These are phyloP conservation scores for Tiaroga cobitis DNA, from an alignment of 2,797 vertebrate genomes.

Conservation along the genomic window DNA sequence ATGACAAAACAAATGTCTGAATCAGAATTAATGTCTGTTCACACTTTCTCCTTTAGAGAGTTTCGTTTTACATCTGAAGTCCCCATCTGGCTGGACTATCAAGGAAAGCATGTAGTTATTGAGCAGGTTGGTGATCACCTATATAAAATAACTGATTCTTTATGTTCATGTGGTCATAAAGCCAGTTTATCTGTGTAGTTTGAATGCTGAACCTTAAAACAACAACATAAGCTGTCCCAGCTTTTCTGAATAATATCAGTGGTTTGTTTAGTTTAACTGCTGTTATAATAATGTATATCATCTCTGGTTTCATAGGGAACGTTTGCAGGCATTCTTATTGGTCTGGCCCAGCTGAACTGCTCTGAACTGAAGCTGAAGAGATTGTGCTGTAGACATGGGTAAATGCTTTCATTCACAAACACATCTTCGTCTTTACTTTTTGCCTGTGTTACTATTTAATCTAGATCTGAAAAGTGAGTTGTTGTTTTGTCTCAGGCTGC, in stretches of 20 bases:
- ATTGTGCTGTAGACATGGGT: constrained; percentile 92
- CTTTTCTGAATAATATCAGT: background rate
- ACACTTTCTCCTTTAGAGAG: constrained; percentile 77
- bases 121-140: constrained; percentile 81
- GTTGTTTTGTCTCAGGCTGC: constrained; percentile 74
- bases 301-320: constrained; percentile 80
- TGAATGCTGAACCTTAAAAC: background rate
- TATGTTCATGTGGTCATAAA: background rate
- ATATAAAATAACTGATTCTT: background rate
- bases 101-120: constrained; percentile 89
- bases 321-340: constrained; percentile 91
- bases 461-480: background rate
- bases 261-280: background rate
- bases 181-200: background rate
- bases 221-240: background rate
- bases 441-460: background rate
- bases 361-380: constrained; percentile 92
- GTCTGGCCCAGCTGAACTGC: constrained; percentile 92
- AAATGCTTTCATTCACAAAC: constrained; percentile 28
- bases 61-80: constrained; percentile 95
- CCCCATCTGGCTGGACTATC: constrained; percentile 94
- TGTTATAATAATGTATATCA: background rate
- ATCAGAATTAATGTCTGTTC: background rate
- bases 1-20: background rate
- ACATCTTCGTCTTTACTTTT: background rate